Evolutionary conservation across 2,113 vertebrate species (phyloP), one percentile per base, ranked within the genome.

Genomic region (Brachypodius melanocephalos): DNA sequence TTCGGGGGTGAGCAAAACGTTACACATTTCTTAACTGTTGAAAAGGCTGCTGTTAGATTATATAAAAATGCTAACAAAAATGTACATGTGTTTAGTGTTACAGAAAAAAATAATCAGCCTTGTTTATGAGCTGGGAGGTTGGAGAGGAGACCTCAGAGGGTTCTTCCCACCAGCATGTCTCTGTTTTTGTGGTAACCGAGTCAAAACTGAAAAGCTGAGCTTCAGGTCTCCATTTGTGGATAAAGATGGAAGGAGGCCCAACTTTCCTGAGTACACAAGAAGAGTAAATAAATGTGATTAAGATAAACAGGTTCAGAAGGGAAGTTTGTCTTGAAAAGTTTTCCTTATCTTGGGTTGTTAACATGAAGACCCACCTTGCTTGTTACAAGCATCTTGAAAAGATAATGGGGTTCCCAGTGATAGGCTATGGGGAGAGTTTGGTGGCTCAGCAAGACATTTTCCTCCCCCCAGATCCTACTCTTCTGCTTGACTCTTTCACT

Each of bases 341-440:
- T 71, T 52, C 28, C 12, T 51, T 76, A 14, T 62, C 10, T 85
- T 63, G 32, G 4, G 17, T 63, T 62, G 29, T 45, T 73, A 58
- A 16, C 29, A 7, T 9, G 9, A 59, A 65, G 58, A 82, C 16
- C 10, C 9, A 36, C 34, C 12, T 32, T 71, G 36, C 19, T 71
- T 80, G 22, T 85, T 59, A 22, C 2, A 26, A 26, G 29, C 28
- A 19, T 7, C 59, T 66, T 65, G 49, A 24, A 46, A 42, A 82
- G 29, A 20, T 34, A 14, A 13, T 76, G 32, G 42, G 5, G 5
- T 34, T 89, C 42, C 34, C 31, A 20, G 18, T 63, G 17, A 26
- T 51, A 0, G 0, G 7, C 18, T 2, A 0, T 65, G 25, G 40
- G 36, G 58, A 45, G 36, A 29, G 55, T 73, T 5, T 62, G 12